Percentiles rank a stretch among this genome's conserved stretches.
phyloP scores from a whole-genome alignment of 2,113 vertebrate species.

The Sorex araneus region DNA sequence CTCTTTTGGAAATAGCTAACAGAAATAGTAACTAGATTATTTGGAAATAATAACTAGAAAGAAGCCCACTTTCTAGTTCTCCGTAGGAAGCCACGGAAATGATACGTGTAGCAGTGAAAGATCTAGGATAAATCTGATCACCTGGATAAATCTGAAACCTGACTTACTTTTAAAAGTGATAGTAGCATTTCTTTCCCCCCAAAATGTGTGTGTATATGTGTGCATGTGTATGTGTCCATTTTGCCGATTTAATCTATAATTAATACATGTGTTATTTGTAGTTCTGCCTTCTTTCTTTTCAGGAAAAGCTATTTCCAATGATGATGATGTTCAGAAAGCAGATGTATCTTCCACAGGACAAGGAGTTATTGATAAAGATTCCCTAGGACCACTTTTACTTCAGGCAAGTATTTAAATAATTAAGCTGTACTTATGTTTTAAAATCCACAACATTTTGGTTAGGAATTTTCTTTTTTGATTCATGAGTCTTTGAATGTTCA shows the following conservation, averaged over 20 bases:
- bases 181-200: not conserved
- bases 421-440: not conserved
- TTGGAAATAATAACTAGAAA: no score
- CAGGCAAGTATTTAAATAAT: constrained; percentile 90
- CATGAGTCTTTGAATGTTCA: no score
- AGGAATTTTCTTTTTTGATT: not conserved
- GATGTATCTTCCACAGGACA: constrained; percentile 99
- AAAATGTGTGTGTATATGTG: not conserved
- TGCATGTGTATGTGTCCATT: not conserved
- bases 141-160: not conserved
- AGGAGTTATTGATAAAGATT: constrained; percentile 99
- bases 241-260: not conserved
- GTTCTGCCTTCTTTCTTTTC: constrained; percentile 74
- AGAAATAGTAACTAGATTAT: no score
- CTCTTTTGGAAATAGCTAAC: not conserved
- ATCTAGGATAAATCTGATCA: not conserved
- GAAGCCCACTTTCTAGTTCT: not conserved
- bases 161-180: not conserved
- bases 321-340: constrained; percentile 99
- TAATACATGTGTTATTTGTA: not conserved
- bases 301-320: constrained; percentile 95
- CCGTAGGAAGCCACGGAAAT: constrained; percentile 11
- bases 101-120: not conserved
- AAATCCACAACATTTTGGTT: not conserved
- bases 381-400: constrained; percentile 96